phyloP scores from a whole-genome alignment of 2,797 vertebrate genomes.

The Dermochelys coriacea region DNA sequence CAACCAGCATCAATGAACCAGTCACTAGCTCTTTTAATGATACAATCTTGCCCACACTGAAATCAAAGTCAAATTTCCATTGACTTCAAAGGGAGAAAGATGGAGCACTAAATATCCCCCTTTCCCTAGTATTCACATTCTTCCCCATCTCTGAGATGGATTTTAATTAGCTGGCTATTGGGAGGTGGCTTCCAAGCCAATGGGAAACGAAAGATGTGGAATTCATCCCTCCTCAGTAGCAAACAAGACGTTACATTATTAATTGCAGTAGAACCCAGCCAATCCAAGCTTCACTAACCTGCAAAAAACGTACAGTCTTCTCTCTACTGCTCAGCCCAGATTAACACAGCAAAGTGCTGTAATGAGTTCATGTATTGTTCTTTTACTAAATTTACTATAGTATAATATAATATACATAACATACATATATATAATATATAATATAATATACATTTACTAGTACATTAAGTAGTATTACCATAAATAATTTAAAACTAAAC shows the following conservation, averaged over 20 bases:
- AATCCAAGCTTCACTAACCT: constrained; percentile 63
- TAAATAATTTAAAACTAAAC: constrained; percentile 82
- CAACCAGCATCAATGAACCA: neutral
- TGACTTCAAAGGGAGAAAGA: neutral
- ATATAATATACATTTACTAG: constrained; percentile 76
- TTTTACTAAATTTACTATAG: constrained; percentile 79
- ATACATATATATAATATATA: too few relatives aligned
- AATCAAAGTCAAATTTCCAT: neutral
- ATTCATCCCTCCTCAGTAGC: neutral
- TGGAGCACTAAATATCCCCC: neutral
- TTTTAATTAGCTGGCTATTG: neutral
- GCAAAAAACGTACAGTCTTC: constrained; percentile 55
- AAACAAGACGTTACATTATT: constrained; percentile 25
- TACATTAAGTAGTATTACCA: constrained; percentile 72
- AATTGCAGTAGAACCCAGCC: constrained; percentile 42
- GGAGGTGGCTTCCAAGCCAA: neutral
- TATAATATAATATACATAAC: too few relatives aligned
- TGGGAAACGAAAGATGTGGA: neutral
- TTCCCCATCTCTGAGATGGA: neutral
- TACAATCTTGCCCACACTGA: fast-evolving
- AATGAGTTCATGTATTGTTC: constrained; percentile 72
- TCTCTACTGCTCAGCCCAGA: constrained; percentile 63
- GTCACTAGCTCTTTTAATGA: neutral
- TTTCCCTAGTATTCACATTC: neutral
- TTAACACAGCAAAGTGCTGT: constrained; percentile 69